Conservation (phyloP, 2,797 vertebrate species). For the Manis crassicaudata region DNA sequence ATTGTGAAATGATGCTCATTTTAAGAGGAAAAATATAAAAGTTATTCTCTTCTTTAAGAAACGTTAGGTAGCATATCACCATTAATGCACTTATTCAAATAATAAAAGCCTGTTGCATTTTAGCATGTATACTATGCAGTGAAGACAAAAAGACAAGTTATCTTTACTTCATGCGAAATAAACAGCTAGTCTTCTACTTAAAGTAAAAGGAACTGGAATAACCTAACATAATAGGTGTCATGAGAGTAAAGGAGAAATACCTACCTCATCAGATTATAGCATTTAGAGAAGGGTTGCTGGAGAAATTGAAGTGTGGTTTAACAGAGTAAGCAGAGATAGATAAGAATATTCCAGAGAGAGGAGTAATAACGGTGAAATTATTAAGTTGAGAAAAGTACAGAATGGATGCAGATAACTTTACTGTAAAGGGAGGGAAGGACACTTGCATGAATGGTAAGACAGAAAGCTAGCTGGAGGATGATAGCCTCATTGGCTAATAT, state of each 20-base stretch:
- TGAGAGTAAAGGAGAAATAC: not conserved
- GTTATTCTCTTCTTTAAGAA: not conserved
- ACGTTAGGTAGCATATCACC: not conserved
- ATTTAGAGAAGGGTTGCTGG: not conserved
- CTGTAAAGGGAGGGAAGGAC: accelerated
- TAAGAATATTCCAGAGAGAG: not conserved
- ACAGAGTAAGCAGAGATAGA: not conserved
- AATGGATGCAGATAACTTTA: not conserved
- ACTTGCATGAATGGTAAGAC: accelerated
- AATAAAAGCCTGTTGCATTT: not conserved
- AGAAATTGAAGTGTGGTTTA: not conserved
- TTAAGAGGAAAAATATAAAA: not conserved
- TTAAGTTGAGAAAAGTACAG: not conserved
- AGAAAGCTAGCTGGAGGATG: not conserved
- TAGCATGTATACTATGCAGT: not conserved
- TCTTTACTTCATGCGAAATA: not conserved
- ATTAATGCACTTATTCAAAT: not conserved
- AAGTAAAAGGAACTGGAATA: not conserved
- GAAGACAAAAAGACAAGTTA: not conserved
- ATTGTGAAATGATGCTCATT: not conserved
- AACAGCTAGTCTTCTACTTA: not conserved
- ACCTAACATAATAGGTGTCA: not conserved
- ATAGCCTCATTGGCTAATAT: accelerated
- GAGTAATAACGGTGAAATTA: not conserved
- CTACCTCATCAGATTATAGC: not conserved